phyloP scores from a whole-genome alignment of 2,888 invertebrate genomes.

The Nomada hirtipes region DNA sequence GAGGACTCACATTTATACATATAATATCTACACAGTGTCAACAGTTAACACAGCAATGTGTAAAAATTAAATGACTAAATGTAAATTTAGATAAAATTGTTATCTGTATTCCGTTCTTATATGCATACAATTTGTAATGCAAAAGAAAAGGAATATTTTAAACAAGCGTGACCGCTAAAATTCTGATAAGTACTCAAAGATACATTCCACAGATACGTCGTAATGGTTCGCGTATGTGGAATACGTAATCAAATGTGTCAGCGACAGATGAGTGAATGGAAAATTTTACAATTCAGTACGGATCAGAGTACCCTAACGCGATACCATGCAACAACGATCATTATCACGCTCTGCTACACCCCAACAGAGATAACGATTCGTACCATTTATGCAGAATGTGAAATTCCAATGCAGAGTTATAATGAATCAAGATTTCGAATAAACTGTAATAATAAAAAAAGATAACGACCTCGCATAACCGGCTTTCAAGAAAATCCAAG shows the following conservation, averaged over 20 bases:
- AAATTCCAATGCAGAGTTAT: not conserved
- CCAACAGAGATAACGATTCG: not conserved
- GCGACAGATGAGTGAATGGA: conserved; percentile 56
- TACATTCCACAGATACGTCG: not conserved
- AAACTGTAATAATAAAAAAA: conserved; percentile 12
- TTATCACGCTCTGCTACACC: not conserved
- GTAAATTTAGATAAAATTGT: not conserved
- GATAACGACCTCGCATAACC: conserved; percentile 33
- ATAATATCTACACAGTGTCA: not conserved
- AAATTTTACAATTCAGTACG: conserved; percentile 57
- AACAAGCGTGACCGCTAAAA: not conserved
- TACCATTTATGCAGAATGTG: not conserved
- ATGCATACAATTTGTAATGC: no score
- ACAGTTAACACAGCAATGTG: not conserved
- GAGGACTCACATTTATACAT: no score
- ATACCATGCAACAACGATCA: not conserved
- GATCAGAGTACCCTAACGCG: conserved; percentile 18
- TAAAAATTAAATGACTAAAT: no score
- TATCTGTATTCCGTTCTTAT: not conserved
- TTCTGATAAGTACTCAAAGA: not conserved
- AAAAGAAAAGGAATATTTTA: not conserved
- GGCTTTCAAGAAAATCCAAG: conserved; percentile 67
- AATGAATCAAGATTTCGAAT: not conserved
- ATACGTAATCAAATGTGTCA: conserved; percentile 46
- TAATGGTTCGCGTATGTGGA: not conserved